Conservation (phyloP, 37 sponge, comb jelly and placozoan species). For the Halichondria panicea region DNA sequence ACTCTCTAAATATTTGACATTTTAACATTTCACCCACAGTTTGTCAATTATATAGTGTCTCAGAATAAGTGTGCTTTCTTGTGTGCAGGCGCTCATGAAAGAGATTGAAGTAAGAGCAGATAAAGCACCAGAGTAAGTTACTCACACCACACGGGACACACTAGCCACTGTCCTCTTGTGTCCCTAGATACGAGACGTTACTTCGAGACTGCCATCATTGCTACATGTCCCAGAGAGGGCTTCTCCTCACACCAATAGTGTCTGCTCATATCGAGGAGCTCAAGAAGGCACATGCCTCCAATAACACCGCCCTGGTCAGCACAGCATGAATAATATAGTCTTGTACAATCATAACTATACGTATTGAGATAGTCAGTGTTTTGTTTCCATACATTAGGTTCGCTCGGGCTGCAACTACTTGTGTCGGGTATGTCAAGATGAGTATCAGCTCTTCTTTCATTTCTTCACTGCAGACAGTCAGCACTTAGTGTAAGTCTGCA, state of each 20-base stretch:
- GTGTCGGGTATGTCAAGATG: conserved; percentile 93
- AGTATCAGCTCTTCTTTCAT: conserved; percentile 84
- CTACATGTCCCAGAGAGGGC: conserved; percentile 72
- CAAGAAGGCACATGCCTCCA: conserved; percentile 51
- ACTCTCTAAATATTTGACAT: too few relatives aligned
- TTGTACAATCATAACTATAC: neutral
- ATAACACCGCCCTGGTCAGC: conserved; percentile 69
- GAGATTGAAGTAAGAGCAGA: conserved; percentile 74
- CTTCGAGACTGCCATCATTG: conserved; percentile 92
- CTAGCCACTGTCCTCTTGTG: neutral
- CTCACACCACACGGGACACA: neutral
- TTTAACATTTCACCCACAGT: too few relatives aligned
- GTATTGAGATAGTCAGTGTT: neutral
- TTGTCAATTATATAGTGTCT: too few relatives aligned
- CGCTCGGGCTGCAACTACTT: conserved; percentile 87
- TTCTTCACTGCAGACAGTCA: conserved; percentile 77
- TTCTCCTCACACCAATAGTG: conserved; percentile 67
- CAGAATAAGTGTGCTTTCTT: neutral
- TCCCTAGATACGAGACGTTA: conserved; percentile 67
- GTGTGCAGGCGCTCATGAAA: conserved; percentile 69
- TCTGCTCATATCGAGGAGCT: conserved; percentile 51
- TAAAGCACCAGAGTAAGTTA: conserved; percentile 67
- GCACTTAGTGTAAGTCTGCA: conserved; percentile 69
- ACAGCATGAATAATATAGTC: neutral
- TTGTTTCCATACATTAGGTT: conserved; percentile 30